Evolutionary conservation across 1,140 invertebrate genomes (phyloP).

Genomic region (Leptopilina clavipes): DNA sequence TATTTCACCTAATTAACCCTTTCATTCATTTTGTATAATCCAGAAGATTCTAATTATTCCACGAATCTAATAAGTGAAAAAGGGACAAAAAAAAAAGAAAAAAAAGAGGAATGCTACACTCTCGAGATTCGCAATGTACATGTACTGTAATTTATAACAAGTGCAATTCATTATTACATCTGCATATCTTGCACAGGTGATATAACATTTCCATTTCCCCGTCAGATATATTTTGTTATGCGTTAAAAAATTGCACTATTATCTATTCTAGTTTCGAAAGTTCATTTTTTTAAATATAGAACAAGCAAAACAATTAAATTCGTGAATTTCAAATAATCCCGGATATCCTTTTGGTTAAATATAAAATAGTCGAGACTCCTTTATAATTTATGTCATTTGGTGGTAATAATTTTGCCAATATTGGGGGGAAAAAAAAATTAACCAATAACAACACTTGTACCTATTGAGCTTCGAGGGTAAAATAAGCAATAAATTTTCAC

Average conservation of each 20-base stretch:
- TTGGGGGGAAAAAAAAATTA: not conserved
- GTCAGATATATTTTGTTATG: conserved; percentile 1
- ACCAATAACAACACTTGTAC: not conserved
- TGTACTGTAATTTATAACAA: conserved; percentile 37
- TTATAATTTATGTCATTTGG: not conserved
- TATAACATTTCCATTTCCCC: conserved; percentile 8
- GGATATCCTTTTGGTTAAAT: not conserved
- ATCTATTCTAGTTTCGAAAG: not conserved
- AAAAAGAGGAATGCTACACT: not conserved
- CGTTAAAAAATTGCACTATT: not conserved
- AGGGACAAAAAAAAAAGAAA: not conserved
- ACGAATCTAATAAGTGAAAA: not conserved
- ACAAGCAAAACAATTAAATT: not conserved
- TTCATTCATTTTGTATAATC: not conserved
- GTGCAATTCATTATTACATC: conserved; percentile 9
- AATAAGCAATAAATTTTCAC: conserved; percentile 15
- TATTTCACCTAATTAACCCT: not conserved
- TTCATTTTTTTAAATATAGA: not conserved
- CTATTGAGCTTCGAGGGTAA: conserved; percentile 31
- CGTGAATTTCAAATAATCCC: not conserved
- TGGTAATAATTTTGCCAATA: not conserved
- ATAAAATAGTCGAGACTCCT: too few species aligned
- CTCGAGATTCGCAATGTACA: not conserved
- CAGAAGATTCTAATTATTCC: not conserved
- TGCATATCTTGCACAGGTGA: not conserved